phyloP scores from a whole-genome alignment of 2,113 vertebrate genomes.

The Nerophis ophidion region DNA sequence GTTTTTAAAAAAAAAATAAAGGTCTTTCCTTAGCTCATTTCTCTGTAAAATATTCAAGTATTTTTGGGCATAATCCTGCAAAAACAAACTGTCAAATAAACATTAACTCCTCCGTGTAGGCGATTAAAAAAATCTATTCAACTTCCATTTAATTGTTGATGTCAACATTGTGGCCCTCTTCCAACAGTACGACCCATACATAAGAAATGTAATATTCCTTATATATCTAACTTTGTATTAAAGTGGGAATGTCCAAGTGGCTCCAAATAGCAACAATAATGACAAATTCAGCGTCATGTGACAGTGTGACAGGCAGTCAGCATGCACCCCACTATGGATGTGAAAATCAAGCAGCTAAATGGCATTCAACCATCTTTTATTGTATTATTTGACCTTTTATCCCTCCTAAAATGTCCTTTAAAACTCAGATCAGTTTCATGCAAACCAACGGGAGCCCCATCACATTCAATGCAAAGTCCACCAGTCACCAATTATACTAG shows the following conservation, averaged over 20 bases:
- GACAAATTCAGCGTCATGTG: not conserved
- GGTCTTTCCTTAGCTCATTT: no score
- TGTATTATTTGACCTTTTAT: constrained; percentile 2
- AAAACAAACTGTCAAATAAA: no score
- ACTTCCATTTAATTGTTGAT: no score
- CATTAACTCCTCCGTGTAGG: no score
- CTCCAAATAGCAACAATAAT: not conserved
- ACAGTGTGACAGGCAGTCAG: not conserved
- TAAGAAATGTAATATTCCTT: not conserved
- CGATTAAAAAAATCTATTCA: no score
- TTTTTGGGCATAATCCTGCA: no score
- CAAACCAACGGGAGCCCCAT: constrained; percentile 35
- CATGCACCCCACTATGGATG: not conserved
- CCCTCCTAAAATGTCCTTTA: not conserved
- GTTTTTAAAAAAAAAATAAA: no score
- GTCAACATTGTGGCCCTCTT: no score
- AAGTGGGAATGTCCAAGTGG: not conserved
- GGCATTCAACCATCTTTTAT: not conserved
- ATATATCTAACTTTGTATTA: not conserved
- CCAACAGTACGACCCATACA: not conserved
- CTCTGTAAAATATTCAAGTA: no score
- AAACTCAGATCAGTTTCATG: constrained; percentile 1
- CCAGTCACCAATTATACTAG: constrained; percentile 54
- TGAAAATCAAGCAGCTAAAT: constrained; percentile 8
- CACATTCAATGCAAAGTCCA: constrained; percentile 35